phyloP scores from a whole-genome alignment of 2,888 invertebrate species.

The Drosophila helvetica region DNA sequence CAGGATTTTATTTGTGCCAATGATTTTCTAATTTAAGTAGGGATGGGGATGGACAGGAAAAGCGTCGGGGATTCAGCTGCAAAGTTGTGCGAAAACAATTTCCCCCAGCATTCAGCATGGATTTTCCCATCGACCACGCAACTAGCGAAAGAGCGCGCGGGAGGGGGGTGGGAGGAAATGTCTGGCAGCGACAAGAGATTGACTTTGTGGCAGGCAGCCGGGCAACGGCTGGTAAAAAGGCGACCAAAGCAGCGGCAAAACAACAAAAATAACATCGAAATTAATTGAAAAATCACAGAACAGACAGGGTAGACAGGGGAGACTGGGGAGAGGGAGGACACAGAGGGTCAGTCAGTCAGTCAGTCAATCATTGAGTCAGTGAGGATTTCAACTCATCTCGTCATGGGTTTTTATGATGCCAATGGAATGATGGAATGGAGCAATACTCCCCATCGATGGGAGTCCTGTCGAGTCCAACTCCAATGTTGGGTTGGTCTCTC shows the following conservation, averaged over 20 bases:
- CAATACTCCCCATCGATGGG: constrained; percentile 4
- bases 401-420: constrained; percentile 67
- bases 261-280: constrained; percentile 57
- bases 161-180: constrained; percentile 9
- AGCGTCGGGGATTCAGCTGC: constrained; percentile 6
- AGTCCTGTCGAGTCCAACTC: constrained; percentile 1
- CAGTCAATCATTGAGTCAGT: constrained; percentile 4
- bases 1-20: constrained; percentile 72
- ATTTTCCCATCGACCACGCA: constrained; percentile 35
- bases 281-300: constrained; percentile 73
- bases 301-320: constrained; percentile 3
- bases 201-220: constrained; percentile 35
- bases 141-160: constrained; percentile 4
- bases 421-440: constrained; percentile 36
- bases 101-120: constrained; percentile 39
- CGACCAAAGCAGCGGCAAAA: constrained; percentile 7
- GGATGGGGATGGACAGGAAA: constrained; percentile 21
- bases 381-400: constrained; percentile 42
- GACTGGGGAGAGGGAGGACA: not conserved
- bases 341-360: constrained; percentile 13
- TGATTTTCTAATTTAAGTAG: constrained; percentile 72
- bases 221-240: not conserved
- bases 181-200: constrained; percentile 38
- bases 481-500: not conserved
- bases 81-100: constrained; percentile 57